Base-by-base conservation (phyloP, 2,888 invertebrate genomes). In the Drosophila maculinotata region DNA sequence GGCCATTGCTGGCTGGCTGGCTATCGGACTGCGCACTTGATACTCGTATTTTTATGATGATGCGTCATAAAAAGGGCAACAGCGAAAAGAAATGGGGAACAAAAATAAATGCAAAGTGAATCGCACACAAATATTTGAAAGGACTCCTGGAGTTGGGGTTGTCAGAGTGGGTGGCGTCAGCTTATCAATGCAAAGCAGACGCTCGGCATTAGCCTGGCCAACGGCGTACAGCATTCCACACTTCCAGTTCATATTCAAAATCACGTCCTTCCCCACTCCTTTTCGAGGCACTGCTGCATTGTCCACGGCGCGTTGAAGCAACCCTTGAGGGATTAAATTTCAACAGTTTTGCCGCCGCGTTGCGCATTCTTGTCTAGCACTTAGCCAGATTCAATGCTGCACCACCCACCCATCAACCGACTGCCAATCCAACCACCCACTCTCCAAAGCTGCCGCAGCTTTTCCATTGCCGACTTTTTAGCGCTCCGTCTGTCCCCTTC, bases 151-250 rank as follows among this genome's bases (percentile, higher is more conserved):
- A 26, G 8, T 4, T 3, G 6, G 17, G 25, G 26, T 0, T 31
- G 26, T 17, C 7, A n/a, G 20, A 31, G 59, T 30, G 62, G 38
- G 5, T 48, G 51, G 56, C 59, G 51, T 48, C 47, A 65, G 86
- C 86, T 86, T 86, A 86, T 86, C 86, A 86, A 87, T 87, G 86
- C 86, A 86, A 87, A 87, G 75, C 86, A 86, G 86, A 86, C 86
- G 77, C 69, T 79, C 20, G 57, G 78, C 79, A 87, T 75, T 72
- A 69, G 68, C 4, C 78, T 12, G 31, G 6, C 23, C 45, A 30
- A 63, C 38, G 45, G 48, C 48, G 38, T 45, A 25, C 65, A 51
- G 48, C 59, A 17, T 20, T 30, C 45, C 45, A 17, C 5, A 8
- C 5, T 30, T 64, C 30, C 67, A 73, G 56, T 79, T 66, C 63